Evolutionary conservation across 2,797 vertebrate species (phyloP).

Genomic region (Myiotriccus ornatus): DNA sequence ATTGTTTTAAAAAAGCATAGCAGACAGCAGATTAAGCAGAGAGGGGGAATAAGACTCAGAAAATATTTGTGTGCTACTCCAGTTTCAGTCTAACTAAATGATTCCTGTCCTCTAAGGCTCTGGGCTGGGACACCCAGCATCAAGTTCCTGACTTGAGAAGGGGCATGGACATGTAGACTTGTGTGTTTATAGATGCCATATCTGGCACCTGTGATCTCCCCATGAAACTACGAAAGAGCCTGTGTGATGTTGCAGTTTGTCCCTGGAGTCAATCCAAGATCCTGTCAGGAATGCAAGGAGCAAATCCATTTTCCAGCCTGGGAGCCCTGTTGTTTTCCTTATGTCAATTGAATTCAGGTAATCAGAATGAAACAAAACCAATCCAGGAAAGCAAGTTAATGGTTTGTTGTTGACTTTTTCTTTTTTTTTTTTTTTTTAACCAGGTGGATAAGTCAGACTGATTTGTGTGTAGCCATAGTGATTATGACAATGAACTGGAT

Average conservation of each 20-base stretch:
- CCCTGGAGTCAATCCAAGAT: background rate
- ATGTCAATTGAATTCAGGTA: background rate
- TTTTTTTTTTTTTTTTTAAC: background rate
- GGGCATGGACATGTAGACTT: too few species aligned
- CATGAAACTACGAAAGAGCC: background rate
- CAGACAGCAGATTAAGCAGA: background rate
- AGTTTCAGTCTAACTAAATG: background rate
- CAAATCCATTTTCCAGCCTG: background rate
- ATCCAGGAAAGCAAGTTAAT: background rate
- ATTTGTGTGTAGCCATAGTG: background rate
- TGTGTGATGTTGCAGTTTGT: background rate
- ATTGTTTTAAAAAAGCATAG: background rate
- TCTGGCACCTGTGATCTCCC: background rate
- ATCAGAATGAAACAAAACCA: background rate
- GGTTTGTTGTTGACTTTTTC: background rate
- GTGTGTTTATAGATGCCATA: background rate
- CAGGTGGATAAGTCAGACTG: fast-evolving
- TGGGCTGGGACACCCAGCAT: background rate
- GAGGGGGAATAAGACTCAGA: background rate
- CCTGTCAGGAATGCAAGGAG: background rate
- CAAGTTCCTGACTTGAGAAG: background rate
- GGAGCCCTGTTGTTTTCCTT: background rate
- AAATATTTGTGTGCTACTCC: background rate
- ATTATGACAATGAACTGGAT: background rate
- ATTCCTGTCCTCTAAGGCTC: background rate